Base-by-base conservation (phyloP, 64 coral and sea anemone genomes). In the Montipora capricornis region DNA sequence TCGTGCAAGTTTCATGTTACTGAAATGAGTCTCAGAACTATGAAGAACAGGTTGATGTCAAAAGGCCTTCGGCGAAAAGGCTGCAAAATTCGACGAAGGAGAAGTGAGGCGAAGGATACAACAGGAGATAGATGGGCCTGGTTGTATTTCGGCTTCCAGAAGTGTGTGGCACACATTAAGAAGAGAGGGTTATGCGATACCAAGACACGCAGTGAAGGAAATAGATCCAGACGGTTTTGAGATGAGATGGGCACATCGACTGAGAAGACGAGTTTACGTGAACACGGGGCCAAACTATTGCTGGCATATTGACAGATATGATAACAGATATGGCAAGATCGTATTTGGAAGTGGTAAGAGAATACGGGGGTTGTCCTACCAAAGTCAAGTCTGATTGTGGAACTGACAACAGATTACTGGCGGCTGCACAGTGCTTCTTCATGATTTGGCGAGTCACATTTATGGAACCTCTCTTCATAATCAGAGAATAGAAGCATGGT, bases 41-140 rank as follows among this genome's bases (percentile, higher is more conserved):
- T 93, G 17, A 87, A 67, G 16, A 79, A 37, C n/a, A 75, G 73
- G 64, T 74, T 93, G 29, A 58, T 58, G 15, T 87, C 57, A 78
- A 83, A 87, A 79, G 91, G 91, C 51, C 83, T 93, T 87, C 83
- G 70, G 44, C 78, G 74, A 37, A 87, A 93, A 68, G 79, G 19
- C 26, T 80, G 76, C 29, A 59, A 75, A 93, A 71, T 88, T 80
- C 50, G 69, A 93, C 76, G 60, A 81, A 84, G 58, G 75, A 80
- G 75, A 68, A 78, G 82, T 87, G 71, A 59, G 51, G 59, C 53
- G 80, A 79, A 77, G 46, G 26, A 89, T 55, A 76, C 87, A 76
- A 48, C 61, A 89, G 74, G 87, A 76, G 48, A 51, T 89, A 29
- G 87, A 89, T 94, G 93, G 87, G 17, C 87, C 93, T 82, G 87